Evolutionary conservation across 2,797 vertebrate species (phyloP).

Genomic region (Pseudocheirus occidentalis): DNA sequence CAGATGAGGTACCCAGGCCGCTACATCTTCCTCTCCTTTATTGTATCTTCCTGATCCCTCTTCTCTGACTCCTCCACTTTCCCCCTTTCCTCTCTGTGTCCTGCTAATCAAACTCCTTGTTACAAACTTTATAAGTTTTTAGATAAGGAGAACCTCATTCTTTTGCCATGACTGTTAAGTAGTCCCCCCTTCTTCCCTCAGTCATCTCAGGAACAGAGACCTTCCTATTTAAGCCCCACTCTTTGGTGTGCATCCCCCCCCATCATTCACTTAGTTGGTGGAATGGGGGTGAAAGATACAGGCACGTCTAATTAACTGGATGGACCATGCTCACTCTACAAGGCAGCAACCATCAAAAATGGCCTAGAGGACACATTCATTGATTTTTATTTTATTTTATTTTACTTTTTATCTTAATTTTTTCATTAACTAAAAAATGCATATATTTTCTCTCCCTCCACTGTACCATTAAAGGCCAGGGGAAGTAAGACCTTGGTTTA

Average conservation of each 20-base stretch:
- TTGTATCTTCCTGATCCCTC: background rate
- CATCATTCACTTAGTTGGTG: background rate
- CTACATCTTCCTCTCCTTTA: background rate
- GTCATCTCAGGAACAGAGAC: background rate
- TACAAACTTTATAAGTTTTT: background rate
- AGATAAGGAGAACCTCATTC: background rate
- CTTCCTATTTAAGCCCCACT: background rate
- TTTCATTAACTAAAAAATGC: background rate
- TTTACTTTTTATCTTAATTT: background rate
- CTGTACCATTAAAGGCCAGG: background rate
- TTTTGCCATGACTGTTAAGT: background rate
- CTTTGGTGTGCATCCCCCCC: background rate
- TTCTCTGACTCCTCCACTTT: background rate
- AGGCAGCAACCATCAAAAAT: background rate
- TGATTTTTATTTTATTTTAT: background rate
- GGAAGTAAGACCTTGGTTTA: background rate
- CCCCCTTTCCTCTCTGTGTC: background rate
- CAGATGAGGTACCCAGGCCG: background rate
- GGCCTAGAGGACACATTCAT: background rate
- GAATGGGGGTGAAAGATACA: background rate
- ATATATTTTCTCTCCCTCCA: background rate
- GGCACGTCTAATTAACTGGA: background rate
- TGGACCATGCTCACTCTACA: background rate
- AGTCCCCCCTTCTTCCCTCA: background rate
- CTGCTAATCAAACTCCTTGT: background rate